A percentile compares a stretch with the other conserved stretches of the same genome.
phyloP scores from a whole-genome alignment of 2,113 vertebrate genomes.

The Apus apus region DNA sequence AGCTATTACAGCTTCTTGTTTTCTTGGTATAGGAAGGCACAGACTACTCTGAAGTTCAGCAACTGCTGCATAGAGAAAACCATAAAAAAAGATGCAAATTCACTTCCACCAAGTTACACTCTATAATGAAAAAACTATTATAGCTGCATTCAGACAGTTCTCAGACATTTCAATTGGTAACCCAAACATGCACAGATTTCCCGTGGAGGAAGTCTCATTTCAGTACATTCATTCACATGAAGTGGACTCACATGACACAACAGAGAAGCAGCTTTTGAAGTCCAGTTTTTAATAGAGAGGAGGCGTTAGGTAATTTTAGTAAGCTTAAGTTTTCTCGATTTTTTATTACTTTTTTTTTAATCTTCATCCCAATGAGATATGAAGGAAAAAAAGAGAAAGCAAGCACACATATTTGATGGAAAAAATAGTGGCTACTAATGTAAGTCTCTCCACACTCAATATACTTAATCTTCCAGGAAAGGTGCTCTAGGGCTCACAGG shows the following conservation, averaged over 20 bases:
- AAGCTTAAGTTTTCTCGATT: neutral
- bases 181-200: neutral
- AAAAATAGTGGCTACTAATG: neutral
- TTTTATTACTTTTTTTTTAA: neutral
- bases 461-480: neutral
- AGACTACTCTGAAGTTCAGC: neutral
- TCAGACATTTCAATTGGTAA: neutral
- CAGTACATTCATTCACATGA: neutral
- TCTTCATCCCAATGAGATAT: neutral
- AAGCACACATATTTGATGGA: neutral
- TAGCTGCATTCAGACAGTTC: neutral
- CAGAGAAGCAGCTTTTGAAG: neutral
- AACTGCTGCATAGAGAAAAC: neutral
- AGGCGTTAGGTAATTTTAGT: accelerated
- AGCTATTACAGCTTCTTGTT: neutral
- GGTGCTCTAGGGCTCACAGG: neutral
- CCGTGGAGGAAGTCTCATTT: neutral
- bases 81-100: neutral
- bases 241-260: neutral
- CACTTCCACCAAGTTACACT: neutral
- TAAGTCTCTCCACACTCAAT: neutral
- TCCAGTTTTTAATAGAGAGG: neutral
- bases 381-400: neutral
- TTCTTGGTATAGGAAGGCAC: neutral
- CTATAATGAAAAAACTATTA: neutral